Base-by-base conservation (phyloP, 2,113 vertebrate genomes). In the Cyprinodon brontotheroides region DNA sequence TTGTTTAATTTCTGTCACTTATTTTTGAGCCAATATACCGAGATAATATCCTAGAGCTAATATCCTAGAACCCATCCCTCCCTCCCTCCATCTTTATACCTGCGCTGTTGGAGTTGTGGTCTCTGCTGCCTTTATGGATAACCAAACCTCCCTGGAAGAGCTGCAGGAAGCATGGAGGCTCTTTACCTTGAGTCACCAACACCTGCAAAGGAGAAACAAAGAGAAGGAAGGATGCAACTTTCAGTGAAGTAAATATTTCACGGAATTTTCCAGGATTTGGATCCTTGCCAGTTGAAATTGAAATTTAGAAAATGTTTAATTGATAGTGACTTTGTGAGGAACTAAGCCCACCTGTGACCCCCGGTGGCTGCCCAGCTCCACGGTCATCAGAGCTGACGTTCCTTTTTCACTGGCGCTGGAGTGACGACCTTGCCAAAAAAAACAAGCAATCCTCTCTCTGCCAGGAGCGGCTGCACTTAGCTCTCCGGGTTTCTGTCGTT, bases 121-220 rank as follows among this genome's bases (percentile, higher is more conserved):
- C 94, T 81, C 93, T 93, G 50, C 89, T 92, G 72, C 94, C 94
- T 62, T 73, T 89, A 72, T 95, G 94, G 80, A 95, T 91, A 57
- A 94, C 79, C 77, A 95, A 73, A 60, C 93, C 94, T 73, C 94
- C 94, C 76, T 92, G 91, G 87, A 95, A 95, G 9, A 95, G 92
- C 83, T 95, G 95, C 14, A 95, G 91, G 84, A 95, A 95, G 70
- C 94, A 95, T 0, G 95, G 94, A 0, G 93, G 92, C 86, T 95
- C 95, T 79, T 95, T 94, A 10, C 94, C 94, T 75, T 95, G 92
- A 74, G 80, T 89, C 78, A 95, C 95, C 78, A 94, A 77, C 74
- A 95, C 91, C 92, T 95, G 70, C 6, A 65, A 12, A 50, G 7
- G 4, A 72, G 38, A 50, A n/a, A 73, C 37, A 79, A 63, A 15